phyloP scores from a whole-genome alignment of 2,113 vertebrate species.

The Rhinolophus ferrumequinum region DNA sequence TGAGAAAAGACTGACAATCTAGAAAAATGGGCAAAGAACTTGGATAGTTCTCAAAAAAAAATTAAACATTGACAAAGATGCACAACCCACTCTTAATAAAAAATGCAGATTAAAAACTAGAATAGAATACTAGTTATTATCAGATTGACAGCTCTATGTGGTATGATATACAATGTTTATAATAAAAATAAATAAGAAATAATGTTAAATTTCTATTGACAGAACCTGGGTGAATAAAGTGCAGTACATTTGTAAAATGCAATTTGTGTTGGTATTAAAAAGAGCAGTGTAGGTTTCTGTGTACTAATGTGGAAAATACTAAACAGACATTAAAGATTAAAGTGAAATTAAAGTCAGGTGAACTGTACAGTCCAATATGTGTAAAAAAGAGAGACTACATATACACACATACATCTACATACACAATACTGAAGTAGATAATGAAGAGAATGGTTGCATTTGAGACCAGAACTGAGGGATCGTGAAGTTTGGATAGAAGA shows the following conservation, averaged over 20 bases:
- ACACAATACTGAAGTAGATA: neutral
- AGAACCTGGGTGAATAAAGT: neutral
- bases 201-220: neutral
- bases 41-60: neutral
- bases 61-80: neutral
- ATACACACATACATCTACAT: neutral
- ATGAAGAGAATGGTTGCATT: neutral
- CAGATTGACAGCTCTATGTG: neutral
- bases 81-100: neutral
- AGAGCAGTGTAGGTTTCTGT: neutral
- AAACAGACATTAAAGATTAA: neutral
- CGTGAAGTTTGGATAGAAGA: neutral
- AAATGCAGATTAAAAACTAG: neutral
- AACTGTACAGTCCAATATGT: neutral
- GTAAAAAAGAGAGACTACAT: neutral
- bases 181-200: neutral
- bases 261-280: neutral
- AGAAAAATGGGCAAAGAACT: conserved; percentile 32
- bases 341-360: neutral
- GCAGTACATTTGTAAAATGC: neutral
- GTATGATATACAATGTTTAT: neutral
- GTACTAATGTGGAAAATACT: neutral
- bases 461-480: neutral
- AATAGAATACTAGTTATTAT: neutral
- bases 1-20: conserved; percentile 34